These are phyloP conservation scores for Plebejus argus DNA, from an alignment of 2,888 invertebrate genomes.

Conservation along the genomic window DNA sequence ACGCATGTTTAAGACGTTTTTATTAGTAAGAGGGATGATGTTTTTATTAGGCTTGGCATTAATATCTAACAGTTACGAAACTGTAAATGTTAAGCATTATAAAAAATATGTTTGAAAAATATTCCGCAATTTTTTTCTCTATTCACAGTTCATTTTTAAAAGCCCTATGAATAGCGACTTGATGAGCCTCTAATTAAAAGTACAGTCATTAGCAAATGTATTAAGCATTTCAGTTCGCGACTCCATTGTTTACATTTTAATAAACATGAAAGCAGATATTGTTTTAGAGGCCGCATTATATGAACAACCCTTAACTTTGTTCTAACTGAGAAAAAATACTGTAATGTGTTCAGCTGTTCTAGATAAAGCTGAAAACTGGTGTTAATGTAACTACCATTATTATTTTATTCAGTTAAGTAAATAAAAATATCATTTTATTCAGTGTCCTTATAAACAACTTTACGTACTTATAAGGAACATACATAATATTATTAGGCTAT, in stretches of 20 bases:
- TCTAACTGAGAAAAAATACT: background rate
- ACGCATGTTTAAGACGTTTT: no score
- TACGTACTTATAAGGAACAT: no score
- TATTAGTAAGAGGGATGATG: no score
- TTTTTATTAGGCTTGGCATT: background rate
- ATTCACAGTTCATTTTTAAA: slow-evolving; percentile 28
- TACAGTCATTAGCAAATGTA: slow-evolving; percentile 33
- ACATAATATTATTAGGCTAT: no score
- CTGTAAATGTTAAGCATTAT: background rate
- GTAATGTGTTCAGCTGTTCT: background rate
- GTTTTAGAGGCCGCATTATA: slow-evolving; percentile 25
- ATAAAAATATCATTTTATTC: no score
- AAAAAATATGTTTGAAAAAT: slow-evolving; percentile 10
- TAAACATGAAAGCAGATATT: slow-evolving; percentile 29
- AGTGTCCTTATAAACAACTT: no score
- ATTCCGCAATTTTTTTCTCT: slow-evolving; percentile 4
- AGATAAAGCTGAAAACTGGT: background rate
- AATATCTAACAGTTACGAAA: background rate
- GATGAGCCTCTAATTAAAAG: slow-evolving; percentile 35
- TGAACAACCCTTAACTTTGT: slow-evolving; percentile 16
- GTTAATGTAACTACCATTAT: background rate
- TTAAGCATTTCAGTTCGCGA: slow-evolving; percentile 32
- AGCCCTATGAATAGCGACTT: slow-evolving; percentile 32
- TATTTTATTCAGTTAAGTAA: background rate
- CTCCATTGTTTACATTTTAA: slow-evolving; percentile 30